A percentile compares a stretch with the other conserved stretches of the same genome.
phyloP scores from a whole-genome alignment of 1,140 invertebrate species.

The Drosophila dunni region DNA sequence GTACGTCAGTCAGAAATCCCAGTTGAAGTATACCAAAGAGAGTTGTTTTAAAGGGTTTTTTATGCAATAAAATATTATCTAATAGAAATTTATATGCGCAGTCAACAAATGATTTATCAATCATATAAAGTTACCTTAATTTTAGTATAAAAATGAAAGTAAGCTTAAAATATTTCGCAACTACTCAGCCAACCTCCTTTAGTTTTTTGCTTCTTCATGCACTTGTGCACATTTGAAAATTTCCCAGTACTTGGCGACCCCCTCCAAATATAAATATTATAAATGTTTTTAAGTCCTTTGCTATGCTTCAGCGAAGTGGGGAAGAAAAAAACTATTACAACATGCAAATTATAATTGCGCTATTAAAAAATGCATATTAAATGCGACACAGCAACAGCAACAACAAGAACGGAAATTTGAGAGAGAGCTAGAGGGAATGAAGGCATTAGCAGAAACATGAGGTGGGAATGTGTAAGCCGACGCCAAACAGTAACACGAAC shows the following conservation, averaged over 20 bases:
- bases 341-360: slow-evolving; percentile 82
- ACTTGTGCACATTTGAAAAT: slow-evolving; percentile 18
- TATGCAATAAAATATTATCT: slow-evolving; percentile 26
- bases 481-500: slow-evolving; percentile 50
- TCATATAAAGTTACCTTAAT: not conserved
- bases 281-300: slow-evolving; percentile 30
- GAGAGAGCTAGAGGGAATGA: not conserved
- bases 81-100: not conserved
- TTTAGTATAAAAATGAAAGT: not conserved
- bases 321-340: slow-evolving; percentile 63
- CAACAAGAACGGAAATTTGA: slow-evolving; percentile 41
- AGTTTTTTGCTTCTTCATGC: not conserved
- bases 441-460: slow-evolving; percentile 49
- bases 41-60: slow-evolving; percentile 14
- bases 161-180: slow-evolving; percentile 2
- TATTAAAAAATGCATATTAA: slow-evolving; percentile 82
- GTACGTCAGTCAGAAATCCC: slow-evolving; percentile 13
- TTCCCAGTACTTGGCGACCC: slow-evolving; percentile 19
- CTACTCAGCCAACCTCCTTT: not conserved
- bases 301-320: slow-evolving; percentile 3
- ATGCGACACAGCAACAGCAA: slow-evolving; percentile 73
- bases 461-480: slow-evolving; percentile 64
- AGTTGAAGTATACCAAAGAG: slow-evolving; percentile 22
- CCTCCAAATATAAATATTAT: slow-evolving; percentile 13
- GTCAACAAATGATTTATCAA: not conserved